Evolutionary conservation across 2,888 invertebrate genomes (phyloP), one percentile per base, ranked within the genome.

Genomic region (Mythimna impura): DNA sequence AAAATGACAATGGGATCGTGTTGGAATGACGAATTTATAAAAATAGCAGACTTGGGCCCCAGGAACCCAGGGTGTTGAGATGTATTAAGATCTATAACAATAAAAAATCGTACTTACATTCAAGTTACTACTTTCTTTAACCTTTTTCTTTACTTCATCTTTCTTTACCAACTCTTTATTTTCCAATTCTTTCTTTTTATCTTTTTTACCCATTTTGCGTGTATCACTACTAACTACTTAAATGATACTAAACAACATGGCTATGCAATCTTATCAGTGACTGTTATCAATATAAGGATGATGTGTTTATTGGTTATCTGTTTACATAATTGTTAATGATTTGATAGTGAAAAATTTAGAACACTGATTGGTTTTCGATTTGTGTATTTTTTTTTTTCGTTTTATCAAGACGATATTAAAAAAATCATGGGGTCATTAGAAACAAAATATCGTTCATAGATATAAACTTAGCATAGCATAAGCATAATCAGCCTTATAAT

Each of bases 301-400:
- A 71, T 73, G 55, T 81, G 65, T 67, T 43, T 10, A 43, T 54
- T 47, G 25, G 7, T 75, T 65, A 85, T 82, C 86, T 62, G 75
- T 82, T 85, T 82, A 77, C 76, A 76, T 82, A 86, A 85, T n/a
- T 25, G 36, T 65, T 78, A 80, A 80, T 82, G 76, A 68, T 0
- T 66, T 61, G 73, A 78, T 80, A 73, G 50, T 17, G 2, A 3
- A 6, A 17, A 47, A 76, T 64, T 3, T 80, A 17, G 68, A 61
- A 30, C 66, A 76, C 47, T 67, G 81, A 81, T 76, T 83, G 40
- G 66, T 30, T 73, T 55, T 61, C 8, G 43, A 73, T 30, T 66
- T 76, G 17, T 17, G 47, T 47, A 47, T 47, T 47, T 47, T 17
- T 47, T n/a, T 47, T 47, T 20, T 47, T 2, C 2, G 2, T 43